These are phyloP conservation scores for Schizopygopsis malacanthus DNA, from an alignment of 2,797 vertebrate species.

Conservation along the genomic window DNA sequence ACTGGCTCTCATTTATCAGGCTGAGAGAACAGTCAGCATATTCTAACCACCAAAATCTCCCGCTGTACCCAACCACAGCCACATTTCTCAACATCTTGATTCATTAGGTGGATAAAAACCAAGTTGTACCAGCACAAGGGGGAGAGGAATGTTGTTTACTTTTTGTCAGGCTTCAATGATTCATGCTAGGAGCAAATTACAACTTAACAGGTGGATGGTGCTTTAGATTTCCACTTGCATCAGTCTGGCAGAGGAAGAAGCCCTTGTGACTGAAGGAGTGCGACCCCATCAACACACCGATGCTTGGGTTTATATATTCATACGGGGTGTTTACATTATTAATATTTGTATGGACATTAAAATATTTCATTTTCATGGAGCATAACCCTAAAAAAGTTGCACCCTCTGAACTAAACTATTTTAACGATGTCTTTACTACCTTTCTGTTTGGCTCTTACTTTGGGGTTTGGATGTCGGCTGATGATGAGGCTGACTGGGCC, in stretches of 20 bases:
- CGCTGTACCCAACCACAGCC: conserved; percentile 9
- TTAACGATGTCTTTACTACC: neutral
- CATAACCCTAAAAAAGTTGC: neutral
- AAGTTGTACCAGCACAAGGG: conserved; percentile 19
- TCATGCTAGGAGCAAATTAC: conserved; percentile 56
- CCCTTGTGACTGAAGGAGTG: neutral
- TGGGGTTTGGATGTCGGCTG: conserved; percentile 93
- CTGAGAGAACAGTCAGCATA: conserved; percentile 45
- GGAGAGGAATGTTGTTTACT: conserved; percentile 52
- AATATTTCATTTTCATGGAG: neutral
- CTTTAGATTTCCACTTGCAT: conserved; percentile 35
- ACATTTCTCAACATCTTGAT: conserved; percentile 47
- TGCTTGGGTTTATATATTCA: conserved; percentile 5
- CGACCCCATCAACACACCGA: conserved; percentile 8
- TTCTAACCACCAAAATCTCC: conserved; percentile 48
- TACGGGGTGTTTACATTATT: neutral
- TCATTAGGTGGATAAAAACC: conserved; percentile 47
- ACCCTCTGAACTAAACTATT: neutral
- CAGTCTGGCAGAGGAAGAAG: conserved; percentile 24
- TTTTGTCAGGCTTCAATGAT: conserved; percentile 53
- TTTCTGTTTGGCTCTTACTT: conserved; percentile 74
- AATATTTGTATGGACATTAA: neutral
- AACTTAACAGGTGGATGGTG: conserved; percentile 58
- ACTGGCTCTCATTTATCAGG: conserved; percentile 36
- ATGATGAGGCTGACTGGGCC: conserved; percentile 93